Conservation (phyloP, 2,888 invertebrate genomes). For the Acleris emargana region DNA sequence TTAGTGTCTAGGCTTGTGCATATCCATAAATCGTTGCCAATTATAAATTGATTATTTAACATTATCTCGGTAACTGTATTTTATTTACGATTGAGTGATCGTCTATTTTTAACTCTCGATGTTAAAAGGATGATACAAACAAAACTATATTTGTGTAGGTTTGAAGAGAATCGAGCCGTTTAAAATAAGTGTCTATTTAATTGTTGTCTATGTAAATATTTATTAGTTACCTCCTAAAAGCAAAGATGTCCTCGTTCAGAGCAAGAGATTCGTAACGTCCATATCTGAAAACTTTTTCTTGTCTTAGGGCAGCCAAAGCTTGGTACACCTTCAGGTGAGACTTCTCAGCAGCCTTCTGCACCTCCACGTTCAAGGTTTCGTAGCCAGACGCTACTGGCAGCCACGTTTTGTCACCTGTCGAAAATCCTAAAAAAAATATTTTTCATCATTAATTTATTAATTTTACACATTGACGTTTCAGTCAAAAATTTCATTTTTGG, state of each 20-base stretch:
- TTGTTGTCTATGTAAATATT: neutral
- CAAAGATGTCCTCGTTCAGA: conserved; percentile 81
- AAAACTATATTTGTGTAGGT: no score
- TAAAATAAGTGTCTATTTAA: no score
- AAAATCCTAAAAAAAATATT: conserved; percentile 83
- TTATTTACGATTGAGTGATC: no score
- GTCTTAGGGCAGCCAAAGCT: conserved; percentile 80
- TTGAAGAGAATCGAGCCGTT: no score
- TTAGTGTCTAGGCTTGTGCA: conserved; percentile 14
- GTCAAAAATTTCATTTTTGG: no score
- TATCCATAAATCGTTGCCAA: conserved; percentile 30
- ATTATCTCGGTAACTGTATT: neutral
- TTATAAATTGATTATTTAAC: conserved; percentile 23
- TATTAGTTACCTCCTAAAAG: conserved; percentile 74
- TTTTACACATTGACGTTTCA: neutral
- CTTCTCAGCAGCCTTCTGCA: conserved; percentile 68
- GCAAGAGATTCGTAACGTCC: conserved; percentile 82
- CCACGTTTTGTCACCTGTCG: conserved; percentile 84
- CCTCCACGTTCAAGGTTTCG: conserved; percentile 82
- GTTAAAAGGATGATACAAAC: no score
- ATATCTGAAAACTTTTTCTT: conserved; percentile 74
- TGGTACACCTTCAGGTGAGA: conserved; percentile 87
- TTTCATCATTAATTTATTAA: neutral
- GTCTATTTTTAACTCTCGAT: neutral
- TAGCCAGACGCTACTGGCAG: conserved; percentile 87